Base-by-base conservation (phyloP, 2,797 vertebrate genomes). In the Enteromius fasciolatus region DNA sequence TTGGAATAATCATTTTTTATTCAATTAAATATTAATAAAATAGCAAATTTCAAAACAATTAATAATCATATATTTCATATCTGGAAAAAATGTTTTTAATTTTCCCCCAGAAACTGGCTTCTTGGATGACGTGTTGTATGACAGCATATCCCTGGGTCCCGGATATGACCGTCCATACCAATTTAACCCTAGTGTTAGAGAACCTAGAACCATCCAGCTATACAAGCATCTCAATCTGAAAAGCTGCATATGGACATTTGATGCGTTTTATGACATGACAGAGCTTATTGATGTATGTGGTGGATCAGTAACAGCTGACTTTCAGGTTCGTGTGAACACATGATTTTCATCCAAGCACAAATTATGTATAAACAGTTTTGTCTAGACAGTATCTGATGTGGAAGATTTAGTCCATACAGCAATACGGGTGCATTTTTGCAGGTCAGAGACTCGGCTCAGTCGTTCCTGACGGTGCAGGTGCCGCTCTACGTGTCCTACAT, bases 171-270 rank as follows among this genome's bases (percentile, higher is more conserved):
- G 97, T 0, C 97, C 97, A 0, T 97, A 97, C 92, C 98, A 99
- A 88, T 98, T 99, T 78, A 96, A 98, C 88, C 93, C 96, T 2
- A 82, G 73, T 0, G 92, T 98, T 68, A 93, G 98, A 14, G 97
- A 99, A 89, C 88, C 94, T 0, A 97, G 95, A 88, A 97, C 94
- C 28, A 95, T 99, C 89, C 97, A 96, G 89, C 94, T 99, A 5
- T 99, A 99, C 88, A 97, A 97, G 79, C 97, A 99, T 90, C 95
- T 99, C 80, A 99, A 99, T 92, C 96, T 99, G 1, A 99, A 99
- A 91, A 99, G 96, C 94, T 99, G 98, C 87, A 97, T 99, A 88
- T 99, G 98, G 98, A 99, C 97, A 2, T 99, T 99, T 0, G 96
- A 99, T 3, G 97, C 98, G 0, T 99, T 93, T 78, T 99, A 99